Evolutionary conservation across 2,888 invertebrate genomes (phyloP), one percentile per base, ranked within the genome.

Genomic region (Cosmia trapezina): DNA sequence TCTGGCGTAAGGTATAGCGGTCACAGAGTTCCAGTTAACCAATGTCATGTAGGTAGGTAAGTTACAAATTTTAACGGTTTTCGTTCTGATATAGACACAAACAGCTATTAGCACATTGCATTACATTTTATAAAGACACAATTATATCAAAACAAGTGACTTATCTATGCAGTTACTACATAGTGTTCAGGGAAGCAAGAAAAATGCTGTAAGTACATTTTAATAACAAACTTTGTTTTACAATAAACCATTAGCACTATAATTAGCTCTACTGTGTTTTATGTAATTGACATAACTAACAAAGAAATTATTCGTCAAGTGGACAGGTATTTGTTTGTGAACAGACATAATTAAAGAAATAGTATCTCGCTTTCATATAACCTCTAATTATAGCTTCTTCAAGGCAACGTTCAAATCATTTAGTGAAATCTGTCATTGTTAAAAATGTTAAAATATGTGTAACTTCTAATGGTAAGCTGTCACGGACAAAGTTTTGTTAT

Each of bases 171-270:
- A 14, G 22, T n/a, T n/a, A n/a, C n/a, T n/a, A n/a, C n/a, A n/a
- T n/a, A n/a, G 53, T 61, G 14, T 43, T 61, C 43, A n/a, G n/a
- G 12, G n/a, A 68, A 68, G 43, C 8, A 68, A 53, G 5, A 12
- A 22, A 22, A 53, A 22, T 53, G 12, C 53, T 53, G 22, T 22
- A 12, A 53, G 5, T 53, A 51, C n/a, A n/a, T 28, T 49, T 49
- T n/a, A 22, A 22, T 11, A 9, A 53, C n/a, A 53, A 53, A 12
- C 12, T 22, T 53, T 51, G 9, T 22, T 53, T 22, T 22, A 22
- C 12, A 53, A 6, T 53, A 53, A 53, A 28, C 19, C 43, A 49
- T 28, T 70, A 14, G 4, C 47, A 41, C 41, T n/a, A n/a, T 19
- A 71, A 43, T 59, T 4, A 43, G 12, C 14, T 4, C 22, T 14